These are phyloP conservation scores for Columba guinea DNA, from an alignment of 2,797 vertebrate genomes.

Conservation along the genomic window DNA sequence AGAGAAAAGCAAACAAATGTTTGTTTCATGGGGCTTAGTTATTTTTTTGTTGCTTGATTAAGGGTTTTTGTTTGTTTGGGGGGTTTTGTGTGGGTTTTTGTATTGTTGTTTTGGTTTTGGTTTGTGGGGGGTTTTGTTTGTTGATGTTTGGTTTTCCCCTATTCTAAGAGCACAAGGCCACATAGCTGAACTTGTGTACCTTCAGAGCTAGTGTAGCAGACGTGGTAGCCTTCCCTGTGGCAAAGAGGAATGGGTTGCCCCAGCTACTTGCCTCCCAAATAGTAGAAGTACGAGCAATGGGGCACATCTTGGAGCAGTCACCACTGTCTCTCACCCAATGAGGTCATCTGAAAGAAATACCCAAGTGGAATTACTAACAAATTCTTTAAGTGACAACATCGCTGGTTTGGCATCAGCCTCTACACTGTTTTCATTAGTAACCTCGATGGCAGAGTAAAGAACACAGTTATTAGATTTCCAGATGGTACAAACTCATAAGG, in stretches of 20 bases:
- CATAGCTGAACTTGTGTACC: background rate
- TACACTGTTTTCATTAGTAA: background rate
- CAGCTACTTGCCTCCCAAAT: background rate
- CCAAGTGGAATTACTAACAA: background rate
- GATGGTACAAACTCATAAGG: background rate
- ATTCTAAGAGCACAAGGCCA: background rate
- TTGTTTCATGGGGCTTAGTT: background rate
- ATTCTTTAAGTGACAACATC: background rate
- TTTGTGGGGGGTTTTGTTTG: too few relatives aligned
- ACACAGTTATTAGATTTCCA: background rate
- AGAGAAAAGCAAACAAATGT: background rate
- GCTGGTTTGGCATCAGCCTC: background rate
- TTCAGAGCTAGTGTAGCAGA: background rate
- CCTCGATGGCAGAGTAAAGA: background rate
- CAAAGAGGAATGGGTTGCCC: background rate
- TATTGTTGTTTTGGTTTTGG: too few relatives aligned
- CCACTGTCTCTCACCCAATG: background rate
- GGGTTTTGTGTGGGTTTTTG: too few relatives aligned
- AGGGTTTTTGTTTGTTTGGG: too few relatives aligned
- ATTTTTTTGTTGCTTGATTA: too few relatives aligned
- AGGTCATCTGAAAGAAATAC: background rate
- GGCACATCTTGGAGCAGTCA: too few relatives aligned
- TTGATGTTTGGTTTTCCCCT: too few relatives aligned
- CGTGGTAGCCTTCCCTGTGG: background rate
- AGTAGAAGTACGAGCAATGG: accelerated